A percentile compares a stretch with the other conserved stretches of the same genome.
phyloP scores from a whole-genome alignment of 2,888 invertebrate species.

The Dioctria rufipes region DNA sequence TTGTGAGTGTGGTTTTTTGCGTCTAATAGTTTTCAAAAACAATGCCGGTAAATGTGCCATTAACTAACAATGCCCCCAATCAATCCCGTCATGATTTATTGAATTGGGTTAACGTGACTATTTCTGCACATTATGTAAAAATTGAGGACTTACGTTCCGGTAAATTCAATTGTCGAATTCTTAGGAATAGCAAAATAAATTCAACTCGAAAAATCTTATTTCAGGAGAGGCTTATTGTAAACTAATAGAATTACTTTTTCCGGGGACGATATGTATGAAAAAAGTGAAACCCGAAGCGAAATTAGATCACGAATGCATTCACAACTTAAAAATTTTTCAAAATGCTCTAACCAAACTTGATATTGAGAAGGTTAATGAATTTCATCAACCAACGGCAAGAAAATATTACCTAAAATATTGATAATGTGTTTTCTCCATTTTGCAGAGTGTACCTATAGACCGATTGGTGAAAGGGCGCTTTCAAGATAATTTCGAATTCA shows the following conservation, averaged over 20 bases:
- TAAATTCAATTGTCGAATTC: slow-evolving; percentile 10
- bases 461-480: slow-evolving; percentile 96
- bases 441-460: slow-evolving; percentile 72
- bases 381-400: background rate
- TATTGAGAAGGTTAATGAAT: slow-evolving; percentile 91
- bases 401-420: background rate
- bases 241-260: slow-evolving; percentile 22
- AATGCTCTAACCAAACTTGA: slow-evolving; percentile 96
- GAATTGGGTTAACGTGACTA: slow-evolving; percentile 24
- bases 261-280: slow-evolving; percentile 40
- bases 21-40: background rate
- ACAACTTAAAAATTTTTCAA: slow-evolving; percentile 93
- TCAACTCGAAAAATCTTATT: background rate
- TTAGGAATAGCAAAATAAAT: background rate
- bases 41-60: slow-evolving; percentile 34
- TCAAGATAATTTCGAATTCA: slow-evolving; percentile 99
- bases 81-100: slow-evolving; percentile 23
- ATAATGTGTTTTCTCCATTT: slow-evolving; percentile 48
- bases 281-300: slow-evolving; percentile 31
- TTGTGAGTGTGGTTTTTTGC: no score
- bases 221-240: slow-evolving; percentile 38
- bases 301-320: slow-evolving; percentile 33
- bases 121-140: background rate
- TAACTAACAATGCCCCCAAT: slow-evolving; percentile 24
- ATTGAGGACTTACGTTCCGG: slow-evolving; percentile 43